These are phyloP conservation scores for Leptogaster cylindrica DNA, from an alignment of 2,888 invertebrate species.

Conservation along the genomic window DNA sequence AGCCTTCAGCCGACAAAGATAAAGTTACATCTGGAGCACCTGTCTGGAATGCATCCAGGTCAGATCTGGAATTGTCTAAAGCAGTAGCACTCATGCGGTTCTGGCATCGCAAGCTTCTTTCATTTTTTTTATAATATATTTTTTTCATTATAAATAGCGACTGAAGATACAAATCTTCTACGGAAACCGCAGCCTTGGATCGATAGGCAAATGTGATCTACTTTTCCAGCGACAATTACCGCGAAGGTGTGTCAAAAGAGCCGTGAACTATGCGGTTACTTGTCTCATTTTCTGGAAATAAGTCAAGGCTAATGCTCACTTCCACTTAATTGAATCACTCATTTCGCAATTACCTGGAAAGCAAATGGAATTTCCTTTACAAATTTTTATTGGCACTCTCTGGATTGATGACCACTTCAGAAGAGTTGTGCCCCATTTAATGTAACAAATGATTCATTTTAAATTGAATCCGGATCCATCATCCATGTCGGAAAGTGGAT, in stretches of 20 bases:
- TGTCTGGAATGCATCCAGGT: not conserved
- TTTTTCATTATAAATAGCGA: no score
- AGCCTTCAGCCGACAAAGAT: not conserved
- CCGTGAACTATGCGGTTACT: constrained; percentile 35
- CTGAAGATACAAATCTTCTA: constrained; percentile 11
- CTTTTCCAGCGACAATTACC: not conserved
- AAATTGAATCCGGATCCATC: no score
- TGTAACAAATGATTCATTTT: no score
- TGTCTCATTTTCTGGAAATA: not conserved
- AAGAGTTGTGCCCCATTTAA: no score
- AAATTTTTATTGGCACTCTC: no score
- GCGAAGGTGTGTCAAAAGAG: constrained; percentile 9
- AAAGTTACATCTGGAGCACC: constrained; percentile 13
- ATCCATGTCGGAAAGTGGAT: no score
- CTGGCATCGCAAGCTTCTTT: no score
- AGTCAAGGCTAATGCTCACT: constrained; percentile 1
- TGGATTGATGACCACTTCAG: no score
- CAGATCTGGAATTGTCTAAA: not conserved
- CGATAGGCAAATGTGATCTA: not conserved
- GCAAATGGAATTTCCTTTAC: no score
- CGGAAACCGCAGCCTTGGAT: constrained; percentile 23
- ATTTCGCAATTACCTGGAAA: no score
- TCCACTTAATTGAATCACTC: no score
- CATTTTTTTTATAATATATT: no score
- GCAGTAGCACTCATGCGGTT: constrained; percentile 5